Evolutionary conservation across 2,113 vertebrate species (phyloP).

Genomic region (cattle (Bos taurus)): DNA sequence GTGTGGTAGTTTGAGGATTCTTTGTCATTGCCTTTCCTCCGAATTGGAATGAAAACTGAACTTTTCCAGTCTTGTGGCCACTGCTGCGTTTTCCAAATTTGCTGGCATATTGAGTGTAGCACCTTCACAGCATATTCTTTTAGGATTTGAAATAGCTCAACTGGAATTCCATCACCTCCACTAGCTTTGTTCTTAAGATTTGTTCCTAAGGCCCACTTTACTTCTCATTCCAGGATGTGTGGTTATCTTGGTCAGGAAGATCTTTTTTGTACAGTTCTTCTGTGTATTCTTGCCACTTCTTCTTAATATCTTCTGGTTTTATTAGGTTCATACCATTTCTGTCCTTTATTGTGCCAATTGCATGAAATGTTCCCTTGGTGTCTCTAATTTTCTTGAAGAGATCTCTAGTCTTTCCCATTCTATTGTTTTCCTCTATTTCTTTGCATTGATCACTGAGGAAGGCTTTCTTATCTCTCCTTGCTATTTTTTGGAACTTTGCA

Average conservation of each 20-base stretch:
- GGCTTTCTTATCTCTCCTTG: neutral
- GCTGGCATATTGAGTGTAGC: neutral
- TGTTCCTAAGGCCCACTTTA: neutral
- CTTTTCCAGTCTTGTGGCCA: neutral
- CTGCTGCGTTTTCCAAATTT: neutral
- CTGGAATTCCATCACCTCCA: neutral
- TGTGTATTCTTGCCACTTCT: neutral
- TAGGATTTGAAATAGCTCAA: neutral
- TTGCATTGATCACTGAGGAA: neutral
- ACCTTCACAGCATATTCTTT: neutral
- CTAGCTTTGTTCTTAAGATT: neutral
- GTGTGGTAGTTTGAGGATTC: neutral
- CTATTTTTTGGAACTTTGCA: neutral
- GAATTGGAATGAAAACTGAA: neutral
- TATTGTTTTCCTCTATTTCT: neutral
- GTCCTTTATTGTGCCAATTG: neutral
- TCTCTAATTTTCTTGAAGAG: neutral
- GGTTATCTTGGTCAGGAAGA: neutral
- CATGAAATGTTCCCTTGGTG: neutral
- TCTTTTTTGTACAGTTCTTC: neutral
- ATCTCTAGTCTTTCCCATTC: neutral
- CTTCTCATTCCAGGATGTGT: neutral
- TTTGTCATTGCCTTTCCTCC: neutral
- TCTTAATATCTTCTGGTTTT: neutral
- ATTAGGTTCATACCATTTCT: neutral